Conservation (phyloP, 2,113 vertebrate genomes). For the Coryphaenoides rupestris region DNA sequence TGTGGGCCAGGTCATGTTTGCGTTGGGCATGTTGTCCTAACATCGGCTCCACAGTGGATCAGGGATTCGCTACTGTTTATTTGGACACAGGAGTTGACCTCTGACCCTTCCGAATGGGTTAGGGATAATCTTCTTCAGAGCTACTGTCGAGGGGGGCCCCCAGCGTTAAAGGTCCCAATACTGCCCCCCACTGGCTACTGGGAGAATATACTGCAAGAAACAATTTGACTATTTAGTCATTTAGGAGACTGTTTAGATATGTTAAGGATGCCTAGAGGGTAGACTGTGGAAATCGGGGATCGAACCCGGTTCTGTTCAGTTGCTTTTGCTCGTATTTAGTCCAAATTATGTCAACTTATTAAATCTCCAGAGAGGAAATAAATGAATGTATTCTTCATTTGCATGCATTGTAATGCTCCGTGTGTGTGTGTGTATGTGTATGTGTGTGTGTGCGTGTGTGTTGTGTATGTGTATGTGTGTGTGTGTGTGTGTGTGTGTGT, state of each 20-base stretch:
- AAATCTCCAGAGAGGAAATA: too few relatives aligned
- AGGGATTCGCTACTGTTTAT: conserved; percentile 63
- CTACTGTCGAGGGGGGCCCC: conserved; percentile 48
- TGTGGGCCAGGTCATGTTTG: conserved; percentile 54
- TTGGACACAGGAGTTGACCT: conserved; percentile 63
- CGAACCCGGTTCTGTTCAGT: neutral
- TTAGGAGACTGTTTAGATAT: too few relatives aligned
- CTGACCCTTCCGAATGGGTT: conserved; percentile 59
- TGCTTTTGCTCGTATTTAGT: too few relatives aligned
- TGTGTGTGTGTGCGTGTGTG: neutral
- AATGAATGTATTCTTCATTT: neutral
- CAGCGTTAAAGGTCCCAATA: conserved; percentile 2
- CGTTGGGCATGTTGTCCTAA: conserved; percentile 60
- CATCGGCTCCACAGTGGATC: conserved; percentile 49
- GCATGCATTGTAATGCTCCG: neutral
- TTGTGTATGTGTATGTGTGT: neutral
- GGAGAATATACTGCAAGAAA: too few relatives aligned
- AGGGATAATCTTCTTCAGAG: conserved; percentile 47
- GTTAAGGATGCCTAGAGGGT: too few relatives aligned
- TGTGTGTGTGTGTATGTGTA: too few relatives aligned
- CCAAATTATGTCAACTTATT: too few relatives aligned
- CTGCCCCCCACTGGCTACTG: conserved; percentile 45
- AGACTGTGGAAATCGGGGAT: neutral
- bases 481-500: neutral
- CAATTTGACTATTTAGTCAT: too few relatives aligned